Conservation (phyloP, 2,888 invertebrate species). For the Cryptus armator region DNA sequence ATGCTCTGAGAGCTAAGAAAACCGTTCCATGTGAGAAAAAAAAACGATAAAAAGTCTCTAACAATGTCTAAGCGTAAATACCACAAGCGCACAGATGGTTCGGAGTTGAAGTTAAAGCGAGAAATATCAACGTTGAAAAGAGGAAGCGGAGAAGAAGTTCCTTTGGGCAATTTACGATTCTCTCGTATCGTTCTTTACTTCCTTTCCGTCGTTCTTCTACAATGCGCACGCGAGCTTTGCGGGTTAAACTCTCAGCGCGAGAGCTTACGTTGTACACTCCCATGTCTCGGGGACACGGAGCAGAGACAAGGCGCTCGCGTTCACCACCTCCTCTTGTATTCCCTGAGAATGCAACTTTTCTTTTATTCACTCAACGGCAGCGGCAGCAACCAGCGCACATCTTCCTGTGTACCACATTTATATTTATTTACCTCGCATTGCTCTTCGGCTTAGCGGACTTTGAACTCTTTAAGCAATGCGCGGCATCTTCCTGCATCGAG, state of each 20-base stretch:
- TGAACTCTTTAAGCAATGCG: slow-evolving; percentile 22
- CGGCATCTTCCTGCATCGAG: slow-evolving; percentile 25
- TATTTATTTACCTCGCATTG: slow-evolving; percentile 25
- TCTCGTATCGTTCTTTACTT: slow-evolving; percentile 48
- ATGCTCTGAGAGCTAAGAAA: not conserved
- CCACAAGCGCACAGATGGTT: not conserved
- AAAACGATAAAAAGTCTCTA: not conserved
- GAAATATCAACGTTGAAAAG: not conserved
- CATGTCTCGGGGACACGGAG: slow-evolving; percentile 13
- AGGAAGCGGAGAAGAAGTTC: slow-evolving; percentile 17
- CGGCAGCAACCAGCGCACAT: slow-evolving; percentile 28
- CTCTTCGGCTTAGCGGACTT: slow-evolving; percentile 14
- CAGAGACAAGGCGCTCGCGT: slow-evolving; percentile 37
- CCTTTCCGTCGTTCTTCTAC: slow-evolving; percentile 45
- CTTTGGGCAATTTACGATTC: slow-evolving; percentile 66
- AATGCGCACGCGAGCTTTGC: slow-evolving; percentile 52
- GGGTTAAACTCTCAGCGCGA: slow-evolving; percentile 33
- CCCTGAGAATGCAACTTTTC: slow-evolving; percentile 50
- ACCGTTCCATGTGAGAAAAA: slow-evolving; percentile 19
- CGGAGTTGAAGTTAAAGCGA: not conserved
- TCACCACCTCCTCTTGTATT: slow-evolving; percentile 28
- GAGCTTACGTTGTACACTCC: slow-evolving; percentile 20
- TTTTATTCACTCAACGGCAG: slow-evolving; percentile 37
- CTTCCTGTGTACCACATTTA: slow-evolving; percentile 42
- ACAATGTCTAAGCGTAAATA: slow-evolving; percentile 33